These are phyloP conservation scores for Sebastes melanostomus DNA, from an alignment of 2,797 vertebrate species.

Conservation along the genomic window DNA sequence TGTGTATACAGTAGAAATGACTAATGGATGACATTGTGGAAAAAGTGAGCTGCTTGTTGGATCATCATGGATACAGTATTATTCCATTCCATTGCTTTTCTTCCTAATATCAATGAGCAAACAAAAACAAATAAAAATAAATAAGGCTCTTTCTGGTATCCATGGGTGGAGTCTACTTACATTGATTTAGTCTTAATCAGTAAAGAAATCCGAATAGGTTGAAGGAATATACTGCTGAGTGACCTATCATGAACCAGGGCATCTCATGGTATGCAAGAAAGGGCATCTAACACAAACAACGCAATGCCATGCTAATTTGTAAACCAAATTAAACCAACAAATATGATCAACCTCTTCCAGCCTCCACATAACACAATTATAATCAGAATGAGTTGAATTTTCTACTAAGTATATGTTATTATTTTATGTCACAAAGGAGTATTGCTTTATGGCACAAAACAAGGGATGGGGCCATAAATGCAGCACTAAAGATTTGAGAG, in stretches of 20 bases:
- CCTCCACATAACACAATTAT: neutral
- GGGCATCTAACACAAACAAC: neutral
- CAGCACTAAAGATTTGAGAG: too few species aligned
- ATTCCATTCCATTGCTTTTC: constrained; percentile 8
- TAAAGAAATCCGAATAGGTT: neutral
- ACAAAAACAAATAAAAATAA: constrained; percentile 26
- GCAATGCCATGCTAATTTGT: neutral
- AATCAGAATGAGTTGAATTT: neutral
- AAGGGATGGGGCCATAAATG: too few species aligned
- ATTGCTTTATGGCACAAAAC: neutral
- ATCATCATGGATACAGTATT: constrained; percentile 13
- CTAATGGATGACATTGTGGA: constrained; percentile 52
- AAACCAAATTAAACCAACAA: neutral
- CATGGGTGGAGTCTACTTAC: constrained; percentile 1
- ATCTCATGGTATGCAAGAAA: neutral
- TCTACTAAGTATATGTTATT: neutral
- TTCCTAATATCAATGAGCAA: constrained; percentile 30
- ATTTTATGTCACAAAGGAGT: neutral
- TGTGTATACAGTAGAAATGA: constrained; percentile 25
- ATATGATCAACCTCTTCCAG: neutral
- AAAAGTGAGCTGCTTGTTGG: constrained; percentile 51
- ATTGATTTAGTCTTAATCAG: neutral
- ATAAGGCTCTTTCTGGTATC: neutral
- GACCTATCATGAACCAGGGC: neutral
- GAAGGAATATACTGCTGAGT: neutral